Evolutionary conservation across 2,797 vertebrate genomes (phyloP), one percentile per base, ranked within the genome.

Genomic region (Rhynchotus rufescens): DNA sequence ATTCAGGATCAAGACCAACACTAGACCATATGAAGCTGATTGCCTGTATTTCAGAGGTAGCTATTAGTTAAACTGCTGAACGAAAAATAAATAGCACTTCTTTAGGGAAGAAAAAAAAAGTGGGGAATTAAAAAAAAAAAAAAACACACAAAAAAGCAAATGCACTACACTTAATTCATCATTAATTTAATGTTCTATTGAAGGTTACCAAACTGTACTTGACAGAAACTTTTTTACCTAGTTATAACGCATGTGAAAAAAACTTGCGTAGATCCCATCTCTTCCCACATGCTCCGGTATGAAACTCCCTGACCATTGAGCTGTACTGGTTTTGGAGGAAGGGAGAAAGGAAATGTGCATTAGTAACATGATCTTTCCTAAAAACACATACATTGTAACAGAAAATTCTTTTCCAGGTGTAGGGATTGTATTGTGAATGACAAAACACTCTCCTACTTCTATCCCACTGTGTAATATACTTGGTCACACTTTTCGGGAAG

Each of bases 1-100:
- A 26, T 28, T 30, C 45, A 36, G 32, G 9, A 12, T 54, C 49
- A 71, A 54, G 26, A 71, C 21, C 8, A 59, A 57, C 64, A 79
- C 4, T 1, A 3, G 4, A 14, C 30, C 52, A 25, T 17, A 34
- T 11, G 14, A 65, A 3, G 1, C 51, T 25, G 44, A 4, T 20
- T 2, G 2, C 40, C 30, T 34, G 1, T 61, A 56, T 56, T 28
- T 76, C 69, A 49, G 4, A 59, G 23, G 69, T 2, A 83, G 45
- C 4, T 74, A 23, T 1, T 20, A 74, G 11, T 6, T 75, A 20
- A 79, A 72, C 4, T 49, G 1, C n/a, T 76, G 11, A 75, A 68
- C 4, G 36, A 30, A 72, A 60, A 71, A 59, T 19, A 30, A 26
- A 2, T 6, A 44, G 47, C 49, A 51, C 49, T 51, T 30, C 16